Percentiles rank a stretch among this genome's conserved stretches.
Evolutionary conservation across 2,888 invertebrate species (phyloP).

Genomic region (Synanthedon myopaeformis): DNA sequence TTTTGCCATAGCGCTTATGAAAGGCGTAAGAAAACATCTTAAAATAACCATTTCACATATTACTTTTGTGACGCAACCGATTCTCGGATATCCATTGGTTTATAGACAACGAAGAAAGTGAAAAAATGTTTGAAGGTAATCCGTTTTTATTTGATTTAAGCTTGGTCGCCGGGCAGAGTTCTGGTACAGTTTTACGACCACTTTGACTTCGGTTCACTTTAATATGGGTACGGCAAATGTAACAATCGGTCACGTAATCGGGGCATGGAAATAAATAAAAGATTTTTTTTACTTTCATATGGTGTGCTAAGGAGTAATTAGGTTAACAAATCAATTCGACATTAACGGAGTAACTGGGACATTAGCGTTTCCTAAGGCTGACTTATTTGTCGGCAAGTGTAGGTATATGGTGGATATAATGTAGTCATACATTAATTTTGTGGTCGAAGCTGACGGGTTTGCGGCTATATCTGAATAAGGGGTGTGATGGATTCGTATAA

Average conservation of each 20-base stretch:
- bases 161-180: not conserved
- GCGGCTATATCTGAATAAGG: slow-evolving; percentile 21
- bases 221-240: not conserved
- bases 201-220: not conserved
- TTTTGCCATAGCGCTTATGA: slow-evolving; percentile 33
- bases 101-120: slow-evolving; percentile 1
- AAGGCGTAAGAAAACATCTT: slow-evolving; percentile 26
- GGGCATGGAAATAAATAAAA: not conserved
- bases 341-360: not conserved
- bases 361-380: not conserved
- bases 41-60: slow-evolving; percentile 44
- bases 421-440: not conserved
- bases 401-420: no score
- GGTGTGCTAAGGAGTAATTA: not conserved
- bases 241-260: not conserved
- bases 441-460: not conserved
- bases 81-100: slow-evolving; percentile 10
- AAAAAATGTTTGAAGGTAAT: not conserved
- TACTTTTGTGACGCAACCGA: slow-evolving; percentile 34
- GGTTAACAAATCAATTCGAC: not conserved
- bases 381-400: not conserved
- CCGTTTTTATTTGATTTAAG: not conserved
- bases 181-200: not conserved
- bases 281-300: not conserved
- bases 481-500: slow-evolving; percentile 24